Percentiles rank a stretch among this genome's conserved stretches.
Evolutionary conservation across 2,888 invertebrate genomes (phyloP).

Genomic region (Oithona nana): DNA sequence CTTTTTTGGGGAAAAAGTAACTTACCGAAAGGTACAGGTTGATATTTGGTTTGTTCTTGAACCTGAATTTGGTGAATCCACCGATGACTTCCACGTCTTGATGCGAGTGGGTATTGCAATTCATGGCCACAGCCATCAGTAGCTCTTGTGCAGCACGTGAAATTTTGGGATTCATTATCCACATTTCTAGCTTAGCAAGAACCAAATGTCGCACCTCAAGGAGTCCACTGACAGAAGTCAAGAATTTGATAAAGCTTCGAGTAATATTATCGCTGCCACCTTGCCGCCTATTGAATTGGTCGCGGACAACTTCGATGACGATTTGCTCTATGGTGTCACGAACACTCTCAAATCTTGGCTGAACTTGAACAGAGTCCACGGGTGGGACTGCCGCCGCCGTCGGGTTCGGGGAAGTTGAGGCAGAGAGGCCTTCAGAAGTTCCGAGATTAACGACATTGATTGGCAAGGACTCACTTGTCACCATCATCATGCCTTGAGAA

Average conservation of each 20-base stretch:
- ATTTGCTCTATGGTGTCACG: constrained; percentile 53
- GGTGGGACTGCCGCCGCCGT: too few species aligned
- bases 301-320: constrained; percentile 67
- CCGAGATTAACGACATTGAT: neutral
- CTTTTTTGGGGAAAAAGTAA: too few species aligned
- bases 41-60: constrained; percentile 81
- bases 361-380: too few species aligned
- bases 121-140: constrained; percentile 70
- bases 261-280: constrained; percentile 57
- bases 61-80: constrained; percentile 64
- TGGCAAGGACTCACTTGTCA: neutral
- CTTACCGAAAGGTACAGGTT: constrained; percentile 62
- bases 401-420: neutral
- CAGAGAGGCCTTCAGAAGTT: neutral
- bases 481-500: neutral
- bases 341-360: constrained; percentile 38
- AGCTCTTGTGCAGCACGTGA: constrained; percentile 80
- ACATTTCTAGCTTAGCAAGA: constrained; percentile 63
- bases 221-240: constrained; percentile 67
- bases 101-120: constrained; percentile 50
- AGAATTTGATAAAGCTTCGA: constrained; percentile 63
- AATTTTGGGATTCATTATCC: constrained; percentile 88
- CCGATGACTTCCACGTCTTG: constrained; percentile 51
- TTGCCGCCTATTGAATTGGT: constrained; percentile 62
- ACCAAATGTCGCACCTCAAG: constrained; percentile 62